These are phyloP conservation scores for Salvelinus namaycush DNA, from an alignment of 2,113 vertebrate species.

Conservation along the genomic window DNA sequence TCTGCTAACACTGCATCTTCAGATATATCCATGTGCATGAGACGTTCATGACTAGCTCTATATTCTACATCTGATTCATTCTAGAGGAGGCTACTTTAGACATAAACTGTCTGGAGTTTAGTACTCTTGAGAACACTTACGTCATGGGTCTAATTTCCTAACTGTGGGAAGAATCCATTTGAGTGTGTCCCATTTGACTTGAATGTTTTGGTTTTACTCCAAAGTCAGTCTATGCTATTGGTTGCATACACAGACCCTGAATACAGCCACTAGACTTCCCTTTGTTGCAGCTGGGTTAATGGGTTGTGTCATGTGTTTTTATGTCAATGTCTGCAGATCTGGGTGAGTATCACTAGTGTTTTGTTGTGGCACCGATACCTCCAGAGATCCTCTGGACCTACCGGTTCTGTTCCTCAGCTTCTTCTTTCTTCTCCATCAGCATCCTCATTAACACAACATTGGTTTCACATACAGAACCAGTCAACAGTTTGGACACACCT, in stretches of 20 bases:
- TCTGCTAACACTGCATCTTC: too few relatives aligned
- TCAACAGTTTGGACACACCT: too few relatives aligned
- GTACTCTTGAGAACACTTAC: slow-evolving; percentile 61
- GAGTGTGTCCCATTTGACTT: too few relatives aligned
- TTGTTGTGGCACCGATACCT: slow-evolving; percentile 1
- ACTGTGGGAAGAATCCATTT: too few relatives aligned
- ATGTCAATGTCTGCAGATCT: slow-evolving; percentile 58
- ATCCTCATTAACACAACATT: too few relatives aligned
- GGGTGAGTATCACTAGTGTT: slow-evolving; percentile 62
- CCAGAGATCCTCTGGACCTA: slow-evolving; percentile 27
- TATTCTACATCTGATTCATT: slow-evolving; percentile 23
- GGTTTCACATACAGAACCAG: too few relatives aligned
- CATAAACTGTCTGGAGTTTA: slow-evolving; percentile 61
- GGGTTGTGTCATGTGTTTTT: slow-evolving; percentile 28
- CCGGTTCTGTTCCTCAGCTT: neutral
- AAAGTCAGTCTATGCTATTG: too few relatives aligned
- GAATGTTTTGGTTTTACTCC: too few relatives aligned
- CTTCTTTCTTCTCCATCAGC: neutral
- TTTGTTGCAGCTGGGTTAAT: slow-evolving; percentile 31
- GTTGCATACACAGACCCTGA: too few relatives aligned
- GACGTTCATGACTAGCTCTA: too few relatives aligned
- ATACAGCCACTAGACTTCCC: neutral
- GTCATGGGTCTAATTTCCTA: slow-evolving; percentile 11
- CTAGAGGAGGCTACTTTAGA: slow-evolving; percentile 59
- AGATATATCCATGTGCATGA: too few relatives aligned